phyloP scores from a whole-genome alignment of 2,888 invertebrate species.

The Zaprionus obscuricornis region DNA sequence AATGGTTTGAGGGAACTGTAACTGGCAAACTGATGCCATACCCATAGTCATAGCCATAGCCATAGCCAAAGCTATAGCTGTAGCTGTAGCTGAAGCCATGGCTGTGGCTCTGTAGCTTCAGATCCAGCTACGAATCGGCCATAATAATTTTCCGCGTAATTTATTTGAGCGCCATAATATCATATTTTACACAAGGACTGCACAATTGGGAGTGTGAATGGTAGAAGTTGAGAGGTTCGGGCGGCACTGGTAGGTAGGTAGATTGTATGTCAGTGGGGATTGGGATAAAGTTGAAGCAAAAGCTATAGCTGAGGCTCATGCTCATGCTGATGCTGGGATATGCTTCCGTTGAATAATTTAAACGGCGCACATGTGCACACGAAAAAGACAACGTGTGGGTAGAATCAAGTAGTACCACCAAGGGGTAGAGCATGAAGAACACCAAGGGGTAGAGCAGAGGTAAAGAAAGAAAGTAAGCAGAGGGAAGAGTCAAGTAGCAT shows the following conservation, averaged over 20 bases:
- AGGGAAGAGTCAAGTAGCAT: no score
- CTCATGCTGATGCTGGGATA: constrained; percentile 27
- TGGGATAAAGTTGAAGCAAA: not conserved
- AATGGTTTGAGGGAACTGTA: not conserved
- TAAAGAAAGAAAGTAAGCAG: not conserved
- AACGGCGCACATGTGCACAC: constrained; percentile 70
- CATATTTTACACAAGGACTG: constrained; percentile 60
- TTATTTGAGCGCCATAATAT: constrained; percentile 75
- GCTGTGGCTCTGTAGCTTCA: not conserved
- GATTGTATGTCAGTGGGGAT: no score
- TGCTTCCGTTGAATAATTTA: constrained; percentile 76
- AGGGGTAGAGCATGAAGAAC: not conserved
- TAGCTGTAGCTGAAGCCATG: no score
- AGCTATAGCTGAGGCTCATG: constrained; percentile 5
- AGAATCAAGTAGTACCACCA: no score
- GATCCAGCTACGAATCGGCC: constrained; percentile 54
- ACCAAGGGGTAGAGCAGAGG: not conserved
- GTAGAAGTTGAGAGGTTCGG: no score
- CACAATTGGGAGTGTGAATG: constrained; percentile 2
- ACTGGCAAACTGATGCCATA: not conserved
- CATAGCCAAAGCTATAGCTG: no score
- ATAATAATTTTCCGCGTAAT: constrained; percentile 78
- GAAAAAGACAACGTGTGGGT: constrained; percentile 23
- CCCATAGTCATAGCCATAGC: no score
- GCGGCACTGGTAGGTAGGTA: no score